Base-by-base conservation (phyloP, 2,888 invertebrate species). In the Oscheius sp. region DNA sequence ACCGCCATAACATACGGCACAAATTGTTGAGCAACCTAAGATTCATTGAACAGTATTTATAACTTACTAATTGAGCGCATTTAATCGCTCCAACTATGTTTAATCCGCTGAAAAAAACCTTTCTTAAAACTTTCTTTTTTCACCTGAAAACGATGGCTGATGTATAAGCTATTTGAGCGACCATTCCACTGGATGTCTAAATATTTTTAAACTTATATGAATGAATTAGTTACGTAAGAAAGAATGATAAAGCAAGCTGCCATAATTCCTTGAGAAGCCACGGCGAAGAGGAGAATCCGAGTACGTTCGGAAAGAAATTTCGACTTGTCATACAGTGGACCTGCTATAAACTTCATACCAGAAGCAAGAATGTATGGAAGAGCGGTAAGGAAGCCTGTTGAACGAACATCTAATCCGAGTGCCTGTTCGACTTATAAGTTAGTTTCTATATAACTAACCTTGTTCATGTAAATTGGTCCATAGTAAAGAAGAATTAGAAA, bases 31-130 rank as follows among this genome's bases (percentile, higher is more conserved):
- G 77, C 75, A 8, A 72, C 56, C 76, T 75, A 68, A 61, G 28
- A 44, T 14, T 14, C 9, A 20, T 1, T n/a, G 8, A 12, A 41
- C n/a, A 41, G 20, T 17, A 41, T 9, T 9, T 9, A 36, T 8
- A 36, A 41, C 50, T 20, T 32, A 80, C 79, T 72, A 80, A 47
- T 63, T 78, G 78, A 20, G 77, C 78, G 56, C 77, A 75, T 50
- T 77, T 77, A 32, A 77, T 73, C 2, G 75, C 73, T 24, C 82
- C 82, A 8, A 82, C 76, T 30, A 76, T 72, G 33, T 82, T 82
- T 24, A 82, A 54, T 8, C 80, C 80, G 8, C 72, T 72, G 17
- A n/a, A n/a, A n/a, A n/a, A n/a, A n/a, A n/a, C n/a, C n/a, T n/a
- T n/a, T n/a, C n/a, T n/a, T n/a, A n/a, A n/a, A n/a, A n/a, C n/a